Conservation (phyloP, 1,140 invertebrate genomes). For the Mizuhopecten yessoensis region DNA sequence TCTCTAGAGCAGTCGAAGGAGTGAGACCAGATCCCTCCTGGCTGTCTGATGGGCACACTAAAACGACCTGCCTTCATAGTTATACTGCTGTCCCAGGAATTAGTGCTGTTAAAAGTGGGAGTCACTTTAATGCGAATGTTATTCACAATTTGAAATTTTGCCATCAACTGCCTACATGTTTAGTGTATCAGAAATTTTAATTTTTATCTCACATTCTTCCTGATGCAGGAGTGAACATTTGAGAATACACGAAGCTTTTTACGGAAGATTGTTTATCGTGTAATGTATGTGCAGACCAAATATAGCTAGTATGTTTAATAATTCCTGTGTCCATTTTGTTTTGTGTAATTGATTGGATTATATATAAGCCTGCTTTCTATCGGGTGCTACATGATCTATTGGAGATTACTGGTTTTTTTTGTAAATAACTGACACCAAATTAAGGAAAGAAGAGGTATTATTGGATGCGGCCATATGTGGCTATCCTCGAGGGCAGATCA, state of each 20-base stretch:
- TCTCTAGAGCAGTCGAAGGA: neutral
- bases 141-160: constrained; percentile 6
- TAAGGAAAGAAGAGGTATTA: neutral
- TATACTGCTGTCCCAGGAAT: constrained; percentile 7
- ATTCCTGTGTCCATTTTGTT: neutral
- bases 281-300: neutral
- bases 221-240: neutral
- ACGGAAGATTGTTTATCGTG: neutral
- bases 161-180: constrained; percentile 23
- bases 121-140: neutral
- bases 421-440: constrained; percentile 34
- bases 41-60: constrained; percentile 12
- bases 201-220: neutral
- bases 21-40: neutral
- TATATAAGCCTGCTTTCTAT: neutral
- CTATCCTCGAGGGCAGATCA: neutral
- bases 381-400: neutral
- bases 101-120: neutral
- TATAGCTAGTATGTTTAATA: neutral
- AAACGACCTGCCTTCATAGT: neutral
- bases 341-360: neutral
- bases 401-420: neutral
- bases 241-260: neutral
- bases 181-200: neutral
- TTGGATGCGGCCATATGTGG: constrained; percentile 18